A percentile compares a stretch with the other conserved stretches of the same genome.
Evolutionary conservation across 1,140 invertebrate genomes (phyloP).

Genomic region (Neuroterus valhalla): DNA sequence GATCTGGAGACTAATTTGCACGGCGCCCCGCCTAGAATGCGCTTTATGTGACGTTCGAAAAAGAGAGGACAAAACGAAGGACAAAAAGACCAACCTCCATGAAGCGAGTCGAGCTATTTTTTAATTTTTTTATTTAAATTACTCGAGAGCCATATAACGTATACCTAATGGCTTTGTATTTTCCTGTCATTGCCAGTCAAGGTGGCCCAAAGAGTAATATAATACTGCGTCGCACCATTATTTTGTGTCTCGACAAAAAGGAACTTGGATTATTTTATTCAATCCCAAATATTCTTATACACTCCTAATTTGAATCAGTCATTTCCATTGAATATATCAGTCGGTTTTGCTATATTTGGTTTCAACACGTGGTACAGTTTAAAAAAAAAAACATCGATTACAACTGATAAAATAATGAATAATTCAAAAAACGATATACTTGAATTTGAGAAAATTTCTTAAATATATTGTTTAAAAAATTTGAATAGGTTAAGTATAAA

Average conservation of each 20-base stretch:
- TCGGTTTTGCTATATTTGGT: too few species aligned
- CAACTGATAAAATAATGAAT: too few species aligned
- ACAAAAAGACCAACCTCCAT: constrained; percentile 34
- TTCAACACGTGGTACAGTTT: too few species aligned
- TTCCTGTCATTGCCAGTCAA: constrained; percentile 64
- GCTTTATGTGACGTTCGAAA: constrained; percentile 41
- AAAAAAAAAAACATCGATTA: too few species aligned
- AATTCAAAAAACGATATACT: too few species aligned
- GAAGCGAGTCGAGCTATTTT: constrained; percentile 44
- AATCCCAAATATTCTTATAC: constrained; percentile 31
- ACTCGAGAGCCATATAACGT: constrained; percentile 58
- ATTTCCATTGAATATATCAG: too few species aligned
- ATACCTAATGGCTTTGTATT: constrained; percentile 66
- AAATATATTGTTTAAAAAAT: too few species aligned
- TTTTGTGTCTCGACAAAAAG: constrained; percentile 52
- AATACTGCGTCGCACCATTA: constrained; percentile 57
- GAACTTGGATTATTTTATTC: too few species aligned
- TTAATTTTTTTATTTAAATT: constrained; percentile 63
- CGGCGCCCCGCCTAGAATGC: constrained; percentile 38
- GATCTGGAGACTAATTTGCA: constrained; percentile 47
- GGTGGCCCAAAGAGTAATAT: constrained; percentile 47
- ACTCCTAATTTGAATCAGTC: too few species aligned
- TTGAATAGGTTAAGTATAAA: too few species aligned
- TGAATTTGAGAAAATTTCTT: too few species aligned
- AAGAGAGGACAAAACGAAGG: constrained; percentile 38